These are phyloP conservation scores for Camponotus vicinus DNA, from an alignment of 1,140 invertebrate genomes.

Conservation along the genomic window DNA sequence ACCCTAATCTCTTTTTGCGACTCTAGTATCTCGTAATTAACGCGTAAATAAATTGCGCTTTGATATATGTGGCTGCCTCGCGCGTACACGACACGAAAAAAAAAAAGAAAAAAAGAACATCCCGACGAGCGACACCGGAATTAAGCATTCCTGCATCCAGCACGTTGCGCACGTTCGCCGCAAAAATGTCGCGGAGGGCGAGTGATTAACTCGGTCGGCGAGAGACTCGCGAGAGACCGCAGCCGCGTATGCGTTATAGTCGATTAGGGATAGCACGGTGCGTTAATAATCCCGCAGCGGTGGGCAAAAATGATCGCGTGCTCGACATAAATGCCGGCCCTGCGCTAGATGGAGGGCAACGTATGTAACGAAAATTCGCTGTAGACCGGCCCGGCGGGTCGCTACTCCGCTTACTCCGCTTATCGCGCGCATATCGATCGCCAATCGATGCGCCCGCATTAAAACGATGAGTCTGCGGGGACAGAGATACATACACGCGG, in stretches of 20 bases:
- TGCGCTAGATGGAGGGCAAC: not conserved
- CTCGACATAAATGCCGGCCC: conserved; percentile 7
- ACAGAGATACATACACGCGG: conserved; percentile 19
- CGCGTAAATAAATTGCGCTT: conserved; percentile 43
- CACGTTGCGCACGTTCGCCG: not conserved
- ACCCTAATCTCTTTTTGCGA: not conserved
- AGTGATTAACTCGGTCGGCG: conserved; percentile 59
- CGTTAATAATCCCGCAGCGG: conserved; percentile 48
- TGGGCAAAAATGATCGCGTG: conserved; percentile 31
- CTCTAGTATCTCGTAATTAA: conserved; percentile 16
- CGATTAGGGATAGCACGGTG: conserved; percentile 46
- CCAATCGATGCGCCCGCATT: conserved; percentile 65
- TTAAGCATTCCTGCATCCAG: conserved; percentile 38
- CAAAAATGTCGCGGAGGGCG: conserved; percentile 53
- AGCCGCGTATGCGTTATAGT: not conserved
- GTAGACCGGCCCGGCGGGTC: not conserved
- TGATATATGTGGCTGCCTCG: not conserved
- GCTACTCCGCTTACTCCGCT: not conserved
- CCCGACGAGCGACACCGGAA: not conserved
- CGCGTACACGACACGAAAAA: too few species aligned
- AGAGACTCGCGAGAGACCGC: conserved; percentile 17
- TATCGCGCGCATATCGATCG: conserved; percentile 41
- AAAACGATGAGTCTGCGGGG: conserved; percentile 72
- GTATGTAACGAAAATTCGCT: conserved; percentile 33
- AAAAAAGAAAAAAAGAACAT: not conserved